Evolutionary conservation across 2,113 vertebrate species (phyloP).

Genomic region (Poicephalus meyeri): DNA sequence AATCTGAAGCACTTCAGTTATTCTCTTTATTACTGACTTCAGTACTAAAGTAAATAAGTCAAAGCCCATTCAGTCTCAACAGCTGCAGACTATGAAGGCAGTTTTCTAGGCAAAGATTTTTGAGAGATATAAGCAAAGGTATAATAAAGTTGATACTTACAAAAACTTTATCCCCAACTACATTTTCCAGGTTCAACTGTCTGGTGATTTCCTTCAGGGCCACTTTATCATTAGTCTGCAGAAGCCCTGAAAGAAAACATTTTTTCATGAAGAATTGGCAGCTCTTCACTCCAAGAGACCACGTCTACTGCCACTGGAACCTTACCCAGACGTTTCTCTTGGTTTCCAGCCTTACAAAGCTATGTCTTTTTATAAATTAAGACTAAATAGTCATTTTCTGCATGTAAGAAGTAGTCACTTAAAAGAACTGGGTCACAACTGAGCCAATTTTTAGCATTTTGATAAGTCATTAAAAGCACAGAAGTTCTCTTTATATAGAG

Average conservation of each 20-base stretch:
- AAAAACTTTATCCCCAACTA: slow-evolving; percentile 96
- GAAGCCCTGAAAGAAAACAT: slow-evolving; percentile 79
- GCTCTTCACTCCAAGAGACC: neutral
- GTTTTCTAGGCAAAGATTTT: neutral
- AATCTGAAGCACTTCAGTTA: neutral
- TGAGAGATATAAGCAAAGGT: neutral
- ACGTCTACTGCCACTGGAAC: rapidly evolving
- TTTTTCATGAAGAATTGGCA: neutral
- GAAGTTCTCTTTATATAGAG: rapidly evolving
- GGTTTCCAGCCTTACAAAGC: neutral
- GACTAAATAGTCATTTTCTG: neutral
- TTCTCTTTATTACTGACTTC: neutral
- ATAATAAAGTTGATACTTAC: slow-evolving; percentile 76
- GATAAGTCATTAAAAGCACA: neutral
- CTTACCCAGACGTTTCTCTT: neutral
- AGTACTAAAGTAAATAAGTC: neutral
- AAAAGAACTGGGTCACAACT: neutral
- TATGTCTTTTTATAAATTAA: neutral
- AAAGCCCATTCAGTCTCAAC: neutral
- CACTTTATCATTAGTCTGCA: slow-evolving; percentile 91
- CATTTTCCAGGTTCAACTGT: slow-evolving; percentile 93
- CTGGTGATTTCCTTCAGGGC: slow-evolving; percentile 95
- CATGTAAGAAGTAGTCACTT: neutral
- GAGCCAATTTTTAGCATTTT: neutral
- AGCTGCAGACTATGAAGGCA: neutral